Conservation (phyloP, 2,797 vertebrate species). For the Nyctibius grandis region DNA sequence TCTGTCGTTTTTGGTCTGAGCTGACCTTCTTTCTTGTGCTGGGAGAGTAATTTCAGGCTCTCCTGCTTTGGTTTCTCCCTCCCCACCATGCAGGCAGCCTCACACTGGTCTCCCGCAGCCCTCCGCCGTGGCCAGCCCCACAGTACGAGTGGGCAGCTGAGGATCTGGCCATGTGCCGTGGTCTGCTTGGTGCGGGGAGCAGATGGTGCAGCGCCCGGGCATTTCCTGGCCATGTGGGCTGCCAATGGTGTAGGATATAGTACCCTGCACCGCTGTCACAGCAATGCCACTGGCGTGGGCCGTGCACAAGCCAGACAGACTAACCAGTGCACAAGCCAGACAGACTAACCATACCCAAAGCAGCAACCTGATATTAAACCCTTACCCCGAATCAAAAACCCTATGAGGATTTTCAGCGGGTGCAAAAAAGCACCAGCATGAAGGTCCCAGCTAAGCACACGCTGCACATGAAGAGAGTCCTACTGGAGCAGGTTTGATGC, state of each 20-base stretch:
- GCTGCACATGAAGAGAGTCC: not conserved
- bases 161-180: not conserved
- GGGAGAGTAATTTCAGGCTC: not conserved
- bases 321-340: too few relatives aligned
- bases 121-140: accelerated
- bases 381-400: not conserved
- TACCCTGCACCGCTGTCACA: accelerated
- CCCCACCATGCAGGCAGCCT: accelerated
- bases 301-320: too few relatives aligned
- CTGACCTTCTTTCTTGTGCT: not conserved
- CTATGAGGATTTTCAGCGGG: not conserved
- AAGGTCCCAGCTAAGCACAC: not conserved
- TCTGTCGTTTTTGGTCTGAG: not conserved
- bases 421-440: not conserved
- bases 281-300: not conserved
- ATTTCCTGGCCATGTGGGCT: not conserved
- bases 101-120: accelerated
- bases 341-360: not conserved
- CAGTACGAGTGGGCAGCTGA: not conserved
- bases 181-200: not conserved
- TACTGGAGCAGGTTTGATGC: constrained; percentile 7
- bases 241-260: too few relatives aligned
- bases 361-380: not conserved
- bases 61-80: not conserved
- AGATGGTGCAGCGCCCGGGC: not conserved